Percentiles rank a stretch among this genome's conserved stretches.
phyloP scores from a whole-genome alignment of 2,888 invertebrate genomes.

The Leptopilina drosophilae region DNA sequence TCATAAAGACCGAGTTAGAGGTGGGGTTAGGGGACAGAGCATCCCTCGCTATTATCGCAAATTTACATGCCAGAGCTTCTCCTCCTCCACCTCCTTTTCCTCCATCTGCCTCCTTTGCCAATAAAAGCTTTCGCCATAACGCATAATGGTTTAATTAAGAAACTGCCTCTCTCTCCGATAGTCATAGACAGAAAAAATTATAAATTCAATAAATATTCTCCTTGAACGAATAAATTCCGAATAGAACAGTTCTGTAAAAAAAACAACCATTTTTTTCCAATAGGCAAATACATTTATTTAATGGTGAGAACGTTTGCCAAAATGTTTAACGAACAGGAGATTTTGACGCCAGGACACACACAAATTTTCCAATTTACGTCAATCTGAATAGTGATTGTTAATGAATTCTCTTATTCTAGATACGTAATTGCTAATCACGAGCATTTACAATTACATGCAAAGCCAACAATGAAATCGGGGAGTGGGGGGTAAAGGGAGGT shows the following conservation, averaged over 20 bases:
- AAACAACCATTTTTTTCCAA: too few species aligned
- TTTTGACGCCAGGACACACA: not conserved
- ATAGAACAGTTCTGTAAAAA: too few species aligned
- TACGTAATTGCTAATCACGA: conserved; percentile 21
- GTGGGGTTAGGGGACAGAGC: conserved; percentile 64
- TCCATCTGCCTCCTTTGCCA: conserved; percentile 56
- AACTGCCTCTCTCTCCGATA: conserved; percentile 63
- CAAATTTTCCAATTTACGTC: conserved; percentile 7
- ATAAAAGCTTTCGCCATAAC: conserved; percentile 71
- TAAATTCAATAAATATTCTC: not conserved
- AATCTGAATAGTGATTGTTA: conserved; percentile 16
- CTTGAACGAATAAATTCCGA: too few species aligned
- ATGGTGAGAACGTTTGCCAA: too few species aligned
- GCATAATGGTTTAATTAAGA: conserved; percentile 75
- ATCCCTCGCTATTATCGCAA: conserved; percentile 73
- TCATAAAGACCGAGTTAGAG: conserved; percentile 75
- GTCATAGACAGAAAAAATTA: conserved; percentile 35
- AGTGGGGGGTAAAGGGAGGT: too few species aligned
- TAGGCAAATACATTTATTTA: too few species aligned
- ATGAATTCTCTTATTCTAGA: conserved; percentile 22
- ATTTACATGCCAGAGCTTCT: conserved; percentile 72
- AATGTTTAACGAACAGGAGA: not conserved
- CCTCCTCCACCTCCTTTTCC: conserved; percentile 52
- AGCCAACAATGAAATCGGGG: not conserved
- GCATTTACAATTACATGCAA: conserved; percentile 30